Evolutionary conservation across 2,888 invertebrate genomes (phyloP).

Genomic region (Agrenia bidenticulata): DNA sequence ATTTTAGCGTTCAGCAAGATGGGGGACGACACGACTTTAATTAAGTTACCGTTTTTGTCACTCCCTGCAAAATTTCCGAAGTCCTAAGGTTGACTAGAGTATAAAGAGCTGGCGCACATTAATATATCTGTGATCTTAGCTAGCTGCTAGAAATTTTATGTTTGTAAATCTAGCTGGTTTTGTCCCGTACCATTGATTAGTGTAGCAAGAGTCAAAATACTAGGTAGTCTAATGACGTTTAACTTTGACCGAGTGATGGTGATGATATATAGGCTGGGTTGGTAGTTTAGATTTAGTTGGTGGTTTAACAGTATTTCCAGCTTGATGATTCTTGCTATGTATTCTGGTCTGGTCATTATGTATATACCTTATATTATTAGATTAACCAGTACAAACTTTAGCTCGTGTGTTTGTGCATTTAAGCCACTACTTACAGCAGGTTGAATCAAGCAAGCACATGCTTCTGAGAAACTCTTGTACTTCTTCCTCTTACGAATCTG

Average conservation of each 20-base stretch:
- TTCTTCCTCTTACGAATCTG: too few relatives aligned
- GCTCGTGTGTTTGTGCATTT: conserved; percentile 5
- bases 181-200: conserved; percentile 2
- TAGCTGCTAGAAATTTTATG: conserved; percentile 12
- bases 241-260: conserved; percentile 8
- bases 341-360: neutral
- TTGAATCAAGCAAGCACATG: conserved; percentile 3
- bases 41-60: neutral
- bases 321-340: conserved; percentile 1
- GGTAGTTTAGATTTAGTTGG: neutral
- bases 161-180: conserved; percentile 16
- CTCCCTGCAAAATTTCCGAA: neutral
- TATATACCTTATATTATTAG: neutral
- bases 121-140: conserved; percentile 7
- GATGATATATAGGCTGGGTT: conserved; percentile 6
- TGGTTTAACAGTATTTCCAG: conserved; percentile 13
- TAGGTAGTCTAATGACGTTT: neutral
- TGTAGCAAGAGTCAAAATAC: neutral
- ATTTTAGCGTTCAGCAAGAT: too few relatives aligned
- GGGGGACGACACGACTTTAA: too few relatives aligned
- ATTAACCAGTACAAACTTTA: neutral
- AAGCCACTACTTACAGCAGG: conserved; percentile 5
- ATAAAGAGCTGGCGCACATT: neutral
- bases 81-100: neutral
- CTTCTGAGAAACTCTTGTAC: neutral